Percentiles rank a stretch among this genome's conserved stretches.
Conservation (phyloP, 1,140 invertebrate genomes). For the Aphidius ervi region DNA sequence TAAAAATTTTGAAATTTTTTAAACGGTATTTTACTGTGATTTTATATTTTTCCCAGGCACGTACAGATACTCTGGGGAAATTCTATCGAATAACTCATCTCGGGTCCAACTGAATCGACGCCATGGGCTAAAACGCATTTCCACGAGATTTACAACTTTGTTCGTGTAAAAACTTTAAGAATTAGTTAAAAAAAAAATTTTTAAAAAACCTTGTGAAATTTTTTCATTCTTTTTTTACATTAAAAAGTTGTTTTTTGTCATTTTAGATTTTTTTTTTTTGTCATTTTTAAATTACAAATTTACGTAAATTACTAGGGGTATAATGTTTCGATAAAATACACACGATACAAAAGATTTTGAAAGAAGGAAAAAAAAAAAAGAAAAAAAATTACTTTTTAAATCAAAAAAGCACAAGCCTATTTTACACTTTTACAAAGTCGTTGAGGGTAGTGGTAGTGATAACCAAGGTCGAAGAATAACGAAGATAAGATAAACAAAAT, state of each 20-base stretch:
- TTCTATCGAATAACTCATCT: conserved; percentile 12
- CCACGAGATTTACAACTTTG: conserved; percentile 10
- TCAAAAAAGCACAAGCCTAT: too few species aligned
- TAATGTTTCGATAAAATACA: too few species aligned
- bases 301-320: too few species aligned
- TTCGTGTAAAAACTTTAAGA: conserved; percentile 10
- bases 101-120: conserved; percentile 11
- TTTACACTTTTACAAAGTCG: too few species aligned
- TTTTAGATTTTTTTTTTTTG: not conserved
- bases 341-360: too few species aligned
- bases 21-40: conserved; percentile 7
- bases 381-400: too few species aligned
- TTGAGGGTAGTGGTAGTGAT: too few species aligned
- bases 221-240: not conserved
- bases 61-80: conserved; percentile 15
- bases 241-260: not conserved
- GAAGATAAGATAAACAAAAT: too few species aligned
- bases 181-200: conserved; percentile 3
- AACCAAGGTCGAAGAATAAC: too few species aligned
- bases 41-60: conserved; percentile 14
- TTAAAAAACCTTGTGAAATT: not conserved
- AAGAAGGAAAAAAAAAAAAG: too few species aligned
- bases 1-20: conserved; percentile 12
- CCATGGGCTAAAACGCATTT: not conserved
- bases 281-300: too few species aligned